phyloP scores from a whole-genome alignment of 2,113 vertebrate species.

The Cavia aperea region DNA sequence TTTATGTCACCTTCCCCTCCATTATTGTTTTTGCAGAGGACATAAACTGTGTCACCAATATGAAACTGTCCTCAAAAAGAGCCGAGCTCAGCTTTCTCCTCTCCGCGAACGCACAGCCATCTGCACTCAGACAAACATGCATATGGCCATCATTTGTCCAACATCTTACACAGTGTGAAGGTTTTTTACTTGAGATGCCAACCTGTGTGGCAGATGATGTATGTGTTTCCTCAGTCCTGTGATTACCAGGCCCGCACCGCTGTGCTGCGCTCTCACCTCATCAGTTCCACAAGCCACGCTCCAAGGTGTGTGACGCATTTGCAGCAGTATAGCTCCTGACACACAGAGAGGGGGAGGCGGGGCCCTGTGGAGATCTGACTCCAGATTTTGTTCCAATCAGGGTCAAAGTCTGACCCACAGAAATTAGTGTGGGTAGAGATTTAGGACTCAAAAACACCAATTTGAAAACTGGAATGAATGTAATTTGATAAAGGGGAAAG shows the following conservation, averaged over 20 bases:
- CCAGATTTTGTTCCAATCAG: slow-evolving; percentile 86
- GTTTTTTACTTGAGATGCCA: slow-evolving; percentile 96
- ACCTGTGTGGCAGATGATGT: slow-evolving; percentile 98
- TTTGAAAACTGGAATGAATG: slow-evolving; percentile 90
- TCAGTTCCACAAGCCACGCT: slow-evolving; percentile 98
- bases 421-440: slow-evolving; percentile 92
- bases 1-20: slow-evolving; percentile 96
- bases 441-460: slow-evolving; percentile 89
- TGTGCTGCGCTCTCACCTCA: slow-evolving; percentile 97
- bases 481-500: slow-evolving; percentile 77
- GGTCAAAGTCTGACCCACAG: slow-evolving; percentile 88
- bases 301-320: slow-evolving; percentile 96
- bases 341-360: slow-evolving; percentile 85
- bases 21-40: slow-evolving; percentile 93
- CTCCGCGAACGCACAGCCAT: slow-evolving; percentile 88
- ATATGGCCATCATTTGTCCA: slow-evolving; percentile 99
- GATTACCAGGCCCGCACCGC: slow-evolving; percentile 97
- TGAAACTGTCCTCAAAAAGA: slow-evolving; percentile 89
- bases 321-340: slow-evolving; percentile 96
- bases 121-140: slow-evolving; percentile 92
- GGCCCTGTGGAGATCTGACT: slow-evolving; percentile 89
- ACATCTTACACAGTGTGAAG: slow-evolving; percentile 97
- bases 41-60: slow-evolving; percentile 93
- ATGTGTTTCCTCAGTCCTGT: slow-evolving; percentile 99
- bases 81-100: slow-evolving; percentile 92